A percentile compares a stretch with the other conserved stretches of the same genome.
Conservation (phyloP, 2,797 vertebrate species). For the Diceros bicornis region DNA sequence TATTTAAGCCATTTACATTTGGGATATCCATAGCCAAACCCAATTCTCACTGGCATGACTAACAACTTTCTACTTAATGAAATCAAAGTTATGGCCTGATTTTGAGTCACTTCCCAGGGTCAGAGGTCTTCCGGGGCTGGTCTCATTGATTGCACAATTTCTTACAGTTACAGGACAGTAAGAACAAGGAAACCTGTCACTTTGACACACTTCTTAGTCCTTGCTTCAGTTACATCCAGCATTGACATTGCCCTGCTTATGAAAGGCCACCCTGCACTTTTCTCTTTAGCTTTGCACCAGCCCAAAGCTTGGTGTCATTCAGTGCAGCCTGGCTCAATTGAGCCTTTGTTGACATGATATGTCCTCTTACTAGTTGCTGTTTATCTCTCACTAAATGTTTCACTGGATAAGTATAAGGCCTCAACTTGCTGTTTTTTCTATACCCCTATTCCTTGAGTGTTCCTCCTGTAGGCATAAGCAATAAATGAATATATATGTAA, state of each 20-base stretch:
- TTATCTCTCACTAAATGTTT: conserved; percentile 19
- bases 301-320: conserved; percentile 59
- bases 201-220: conserved; percentile 5
- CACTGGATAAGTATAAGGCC: background rate
- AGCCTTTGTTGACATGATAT: conserved; percentile 40
- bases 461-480: background rate
- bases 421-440: background rate
- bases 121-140: background rate
- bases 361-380: conserved; percentile 14
- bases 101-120: conserved; percentile 38
- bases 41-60: background rate
- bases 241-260: background rate
- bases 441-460: background rate
- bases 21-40: background rate
- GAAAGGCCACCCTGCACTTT: background rate
- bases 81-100: conserved; percentile 20
- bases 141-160: conserved; percentile 33
- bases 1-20: conserved; percentile 18
- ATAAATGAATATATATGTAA: background rate
- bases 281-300: background rate
- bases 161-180: conserved; percentile 53
- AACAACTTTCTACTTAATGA: conserved; percentile 1
- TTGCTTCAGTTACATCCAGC: conserved; percentile 25
- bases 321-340: background rate
- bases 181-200: conserved; percentile 56